These are phyloP conservation scores for Peromyscus aztecus DNA, from an alignment of 2,797 vertebrate genomes.

Conservation along the genomic window DNA sequence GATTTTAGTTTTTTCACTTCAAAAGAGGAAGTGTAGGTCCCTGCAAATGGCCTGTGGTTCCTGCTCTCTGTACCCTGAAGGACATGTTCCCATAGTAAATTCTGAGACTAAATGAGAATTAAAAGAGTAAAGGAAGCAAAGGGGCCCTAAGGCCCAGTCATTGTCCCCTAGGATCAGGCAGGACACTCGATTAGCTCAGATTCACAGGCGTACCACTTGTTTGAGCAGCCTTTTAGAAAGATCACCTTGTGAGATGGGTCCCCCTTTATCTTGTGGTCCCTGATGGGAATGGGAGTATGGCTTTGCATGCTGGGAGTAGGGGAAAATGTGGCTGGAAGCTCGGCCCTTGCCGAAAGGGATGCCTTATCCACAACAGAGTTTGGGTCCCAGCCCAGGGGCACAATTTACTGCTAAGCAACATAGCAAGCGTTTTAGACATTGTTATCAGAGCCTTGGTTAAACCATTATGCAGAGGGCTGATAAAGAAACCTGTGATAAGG, in stretches of 20 bases:
- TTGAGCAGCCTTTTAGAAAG: background rate
- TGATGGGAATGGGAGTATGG: rapidly evolving
- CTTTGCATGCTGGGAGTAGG: no score
- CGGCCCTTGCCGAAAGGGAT: conserved; percentile 39
- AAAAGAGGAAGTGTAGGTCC: background rate
- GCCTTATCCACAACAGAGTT: conserved; percentile 72
- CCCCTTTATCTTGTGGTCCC: background rate
- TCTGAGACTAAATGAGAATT: background rate
- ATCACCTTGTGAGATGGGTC: background rate
- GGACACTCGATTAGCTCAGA: no score
- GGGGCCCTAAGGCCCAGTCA: background rate
- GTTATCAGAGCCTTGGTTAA: conserved; percentile 81
- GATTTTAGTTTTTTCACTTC: background rate
- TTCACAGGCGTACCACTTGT: background rate
- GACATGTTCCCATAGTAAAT: background rate
- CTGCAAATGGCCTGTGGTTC: background rate
- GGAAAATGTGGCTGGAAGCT: background rate
- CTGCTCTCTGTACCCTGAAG: background rate
- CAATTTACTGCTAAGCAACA: conserved; percentile 81
- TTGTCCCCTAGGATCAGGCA: rapidly evolving
- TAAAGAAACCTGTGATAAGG: conserved; percentile 73
- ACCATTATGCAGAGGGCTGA: conserved; percentile 76
- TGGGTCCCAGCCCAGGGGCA: conserved; percentile 75
- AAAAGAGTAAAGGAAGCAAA: background rate
- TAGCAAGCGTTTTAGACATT: conserved; percentile 82